Conservation (phyloP, 1,140 invertebrate species). For the Archegozetes longisetosus region DNA sequence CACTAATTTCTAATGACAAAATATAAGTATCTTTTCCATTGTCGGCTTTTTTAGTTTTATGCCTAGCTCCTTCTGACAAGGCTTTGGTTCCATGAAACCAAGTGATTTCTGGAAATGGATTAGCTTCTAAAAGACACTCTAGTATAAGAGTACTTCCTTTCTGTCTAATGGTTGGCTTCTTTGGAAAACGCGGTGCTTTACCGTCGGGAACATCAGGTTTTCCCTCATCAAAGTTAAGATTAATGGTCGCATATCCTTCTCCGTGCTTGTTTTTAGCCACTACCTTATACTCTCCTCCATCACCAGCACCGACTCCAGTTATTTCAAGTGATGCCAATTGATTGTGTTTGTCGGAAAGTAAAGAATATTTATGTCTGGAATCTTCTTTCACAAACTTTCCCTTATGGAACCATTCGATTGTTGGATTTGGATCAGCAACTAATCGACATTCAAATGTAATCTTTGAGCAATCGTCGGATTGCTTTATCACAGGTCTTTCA, state of each 20-base stretch:
- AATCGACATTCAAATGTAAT: constrained; percentile 90
- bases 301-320: constrained; percentile 55
- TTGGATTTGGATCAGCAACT: constrained; percentile 81
- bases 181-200: constrained; percentile 86
- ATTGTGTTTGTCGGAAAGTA: constrained; percentile 30
- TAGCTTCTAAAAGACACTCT: constrained; percentile 87
- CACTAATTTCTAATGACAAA: constrained; percentile 63
- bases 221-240: constrained; percentile 81
- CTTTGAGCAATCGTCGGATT: constrained; percentile 77
- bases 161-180: constrained; percentile 91
- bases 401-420: constrained; percentile 58
- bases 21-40: constrained; percentile 69
- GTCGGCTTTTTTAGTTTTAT: constrained; percentile 68
- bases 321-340: constrained; percentile 73
- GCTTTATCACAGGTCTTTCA: constrained; percentile 82
- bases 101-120: constrained; percentile 83
- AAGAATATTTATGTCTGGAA: constrained; percentile 13
- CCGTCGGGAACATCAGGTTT: constrained; percentile 69
- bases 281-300: constrained; percentile 84
- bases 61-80: constrained; percentile 57
- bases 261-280: constrained; percentile 80
- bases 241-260: constrained; percentile 80
- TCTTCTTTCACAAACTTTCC: constrained; percentile 9
- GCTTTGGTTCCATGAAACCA: constrained; percentile 79
- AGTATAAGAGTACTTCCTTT: constrained; percentile 82